A percentile compares a stretch with the other conserved stretches of the same genome.
These are phyloP conservation scores for Ophioninae sp. DNA, from an alignment of 2,888 invertebrate species.

Conservation along the genomic window DNA sequence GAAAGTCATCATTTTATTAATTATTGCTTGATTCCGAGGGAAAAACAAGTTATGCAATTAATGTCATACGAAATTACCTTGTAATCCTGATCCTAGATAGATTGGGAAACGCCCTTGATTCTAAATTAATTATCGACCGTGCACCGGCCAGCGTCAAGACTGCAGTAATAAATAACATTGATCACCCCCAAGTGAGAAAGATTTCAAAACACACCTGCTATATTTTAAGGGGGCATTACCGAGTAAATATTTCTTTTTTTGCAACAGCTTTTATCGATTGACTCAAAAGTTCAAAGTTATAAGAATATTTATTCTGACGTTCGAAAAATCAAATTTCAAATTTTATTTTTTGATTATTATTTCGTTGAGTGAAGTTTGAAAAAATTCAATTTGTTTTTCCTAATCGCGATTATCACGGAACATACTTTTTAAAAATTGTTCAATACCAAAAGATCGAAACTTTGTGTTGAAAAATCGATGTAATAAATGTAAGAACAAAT, in stretches of 20 bases:
- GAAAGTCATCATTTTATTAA: constrained; percentile 34
- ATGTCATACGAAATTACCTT: neutral
- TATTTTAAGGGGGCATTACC: neutral
- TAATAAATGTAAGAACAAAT: too few species aligned
- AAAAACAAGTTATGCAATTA: neutral
- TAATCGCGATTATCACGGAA: too few species aligned
- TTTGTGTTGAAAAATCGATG: too few species aligned
- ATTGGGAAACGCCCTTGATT: neutral
- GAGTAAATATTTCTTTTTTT: neutral
- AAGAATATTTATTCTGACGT: too few species aligned
- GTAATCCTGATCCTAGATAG: neutral
- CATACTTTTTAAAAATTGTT: too few species aligned
- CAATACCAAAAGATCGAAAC: too few species aligned
- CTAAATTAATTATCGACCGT: neutral
- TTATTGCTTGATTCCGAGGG: neutral
- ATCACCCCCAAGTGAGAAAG: neutral
- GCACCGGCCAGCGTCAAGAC: neutral
- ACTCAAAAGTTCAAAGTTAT: too few species aligned
- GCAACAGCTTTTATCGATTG: neutral
- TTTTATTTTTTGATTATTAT: too few species aligned
- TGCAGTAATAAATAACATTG: neutral
- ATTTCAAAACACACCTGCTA: neutral
- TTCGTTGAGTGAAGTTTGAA: too few species aligned
- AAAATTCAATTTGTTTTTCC: too few species aligned
- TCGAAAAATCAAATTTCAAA: too few species aligned